A percentile compares a stretch with the other conserved stretches of the same genome.
Evolutionary conservation across 2,797 vertebrate genomes (phyloP).

Genomic region (Onychomys leucogaster): DNA sequence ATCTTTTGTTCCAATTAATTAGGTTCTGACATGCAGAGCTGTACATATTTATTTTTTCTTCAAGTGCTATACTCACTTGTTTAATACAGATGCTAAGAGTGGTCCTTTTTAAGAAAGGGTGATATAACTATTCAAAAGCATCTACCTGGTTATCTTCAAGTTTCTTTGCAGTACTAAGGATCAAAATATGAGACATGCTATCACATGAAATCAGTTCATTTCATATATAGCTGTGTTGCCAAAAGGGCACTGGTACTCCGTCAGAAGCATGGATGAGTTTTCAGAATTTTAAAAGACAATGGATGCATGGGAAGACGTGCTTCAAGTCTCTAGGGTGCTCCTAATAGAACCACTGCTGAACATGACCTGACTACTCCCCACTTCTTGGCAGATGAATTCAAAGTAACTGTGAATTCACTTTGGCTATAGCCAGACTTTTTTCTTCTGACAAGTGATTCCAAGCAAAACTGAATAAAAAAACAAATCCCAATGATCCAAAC

Average conservation of each 20-base stretch:
- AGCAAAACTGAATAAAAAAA: constrained; percentile 32
- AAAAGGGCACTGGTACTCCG: not conserved
- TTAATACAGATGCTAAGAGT: not conserved
- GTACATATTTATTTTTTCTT: not conserved
- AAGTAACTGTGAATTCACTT: constrained; percentile 36
- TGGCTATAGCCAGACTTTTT: not conserved
- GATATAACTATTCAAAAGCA: constrained; percentile 25
- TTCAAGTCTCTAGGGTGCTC: not conserved
- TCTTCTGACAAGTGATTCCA: not conserved
- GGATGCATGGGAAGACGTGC: not conserved
- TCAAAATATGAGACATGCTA: not conserved
- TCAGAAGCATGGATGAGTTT: not conserved
- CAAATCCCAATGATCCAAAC: constrained; percentile 15
- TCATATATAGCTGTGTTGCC: not conserved
- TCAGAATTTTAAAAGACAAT: constrained; percentile 8
- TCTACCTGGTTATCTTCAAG: not conserved
- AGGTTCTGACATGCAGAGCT: not conserved
- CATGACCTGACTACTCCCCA: not conserved
- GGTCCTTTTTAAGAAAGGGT: not conserved
- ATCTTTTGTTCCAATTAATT: not conserved
- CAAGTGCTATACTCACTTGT: not conserved
- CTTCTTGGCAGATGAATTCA: constrained; percentile 49
- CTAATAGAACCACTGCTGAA: not conserved
- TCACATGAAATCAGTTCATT: not conserved
- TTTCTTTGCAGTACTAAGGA: not conserved